Evolutionary conservation across 2,888 invertebrate species (phyloP).

Genomic region (Arge pagana): DNA sequence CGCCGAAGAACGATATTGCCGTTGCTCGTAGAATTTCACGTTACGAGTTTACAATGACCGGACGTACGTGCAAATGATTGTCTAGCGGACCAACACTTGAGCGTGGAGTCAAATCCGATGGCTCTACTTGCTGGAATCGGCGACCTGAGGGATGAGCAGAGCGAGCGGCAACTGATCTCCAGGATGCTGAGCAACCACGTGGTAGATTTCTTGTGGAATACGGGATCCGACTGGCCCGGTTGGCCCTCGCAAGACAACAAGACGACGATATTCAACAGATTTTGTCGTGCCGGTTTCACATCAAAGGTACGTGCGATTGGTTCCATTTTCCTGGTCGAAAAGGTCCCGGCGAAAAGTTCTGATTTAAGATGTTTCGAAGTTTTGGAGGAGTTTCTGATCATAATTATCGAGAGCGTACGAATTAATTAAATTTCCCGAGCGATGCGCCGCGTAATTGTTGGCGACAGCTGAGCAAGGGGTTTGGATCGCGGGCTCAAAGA

Average conservation of each 20-base stretch:
- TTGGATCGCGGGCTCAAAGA: background rate
- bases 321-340: too few relatives aligned
- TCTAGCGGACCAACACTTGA: constrained; percentile 22
- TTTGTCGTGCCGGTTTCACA: constrained; percentile 85
- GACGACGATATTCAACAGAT: constrained; percentile 77
- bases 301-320: constrained; percentile 74
- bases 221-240: constrained; percentile 80
- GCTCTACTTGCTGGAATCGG: constrained; percentile 48
- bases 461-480: background rate
- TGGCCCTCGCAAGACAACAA: constrained; percentile 66
- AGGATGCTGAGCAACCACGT: constrained; percentile 78
- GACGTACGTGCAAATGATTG: constrained; percentile 12
- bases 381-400: too few relatives aligned
- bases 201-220: constrained; percentile 90
- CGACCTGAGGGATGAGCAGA: constrained; percentile 46
- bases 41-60: too few relatives aligned
- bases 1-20: too few relatives aligned
- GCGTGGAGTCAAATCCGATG: constrained; percentile 47
- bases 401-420: too few relatives aligned
- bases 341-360: too few relatives aligned
- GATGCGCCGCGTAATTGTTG: too few relatives aligned
- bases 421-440: too few relatives aligned
- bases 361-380: too few relatives aligned
- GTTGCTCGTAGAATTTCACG: too few relatives aligned
- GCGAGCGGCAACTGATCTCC: constrained; percentile 61